Base-by-base conservation (phyloP, 1,140 invertebrate species). In the Amyelois transitella region DNA sequence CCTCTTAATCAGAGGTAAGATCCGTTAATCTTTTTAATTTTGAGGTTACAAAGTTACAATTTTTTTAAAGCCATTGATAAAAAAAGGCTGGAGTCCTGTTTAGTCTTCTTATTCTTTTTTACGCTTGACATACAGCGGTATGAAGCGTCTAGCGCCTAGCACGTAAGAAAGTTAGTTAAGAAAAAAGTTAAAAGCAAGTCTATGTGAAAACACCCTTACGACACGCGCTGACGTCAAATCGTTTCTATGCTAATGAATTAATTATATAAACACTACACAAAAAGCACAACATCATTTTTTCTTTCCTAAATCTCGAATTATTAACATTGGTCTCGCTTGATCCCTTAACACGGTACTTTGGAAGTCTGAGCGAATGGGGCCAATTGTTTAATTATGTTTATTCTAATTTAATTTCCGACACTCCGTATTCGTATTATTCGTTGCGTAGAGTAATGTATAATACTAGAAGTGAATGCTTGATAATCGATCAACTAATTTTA, bases 331-430 rank as follows among this genome's bases (percentile, higher is more conserved):
- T 55, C 28, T 47, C n/a, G 59, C 54, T 62, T 70, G 62, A 67
- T 65, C 61, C 58, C 60, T 49, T 55, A 67, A 74, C 62, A 59
- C 58, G 58, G 65, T 58, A 57, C 72, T 70, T 72, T 66, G 61
- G 45, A 72, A 71, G 69, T 75, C 66, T 64, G 68, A 71, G 64
- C 60, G 62, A 69, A 69, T 65, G 62, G 60, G 66, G 63, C 50
- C 63, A 63, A 70, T 64, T 69, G 63, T 62, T 75, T 77, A 67
- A 73, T 75, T 75, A 74, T 72, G 64, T 72, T 77, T 77, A 73
- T 77, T 72, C 62, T 70, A 71, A 77, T 75, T 75, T 75, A 72
- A 74, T 70, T 75, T 66, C 62, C 64, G 57, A 64, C 67, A 66
- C 62, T 66, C 54, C 62, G 58, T 62, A 63, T 54, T 55, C 58